These are phyloP conservation scores for Caprella mutica DNA, from an alignment of 2,888 invertebrate genomes.

Conservation along the genomic window DNA sequence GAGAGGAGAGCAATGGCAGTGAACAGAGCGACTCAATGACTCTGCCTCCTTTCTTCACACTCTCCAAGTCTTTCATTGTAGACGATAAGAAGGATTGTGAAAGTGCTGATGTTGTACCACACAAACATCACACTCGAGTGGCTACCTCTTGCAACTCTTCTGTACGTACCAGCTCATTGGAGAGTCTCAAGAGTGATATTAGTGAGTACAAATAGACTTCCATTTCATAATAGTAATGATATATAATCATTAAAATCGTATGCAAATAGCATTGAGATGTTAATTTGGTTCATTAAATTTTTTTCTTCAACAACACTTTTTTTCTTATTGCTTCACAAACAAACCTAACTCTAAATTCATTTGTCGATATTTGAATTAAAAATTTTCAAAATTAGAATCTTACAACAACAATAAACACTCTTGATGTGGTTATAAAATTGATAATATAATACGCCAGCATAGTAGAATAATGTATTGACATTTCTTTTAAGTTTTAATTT, in stretches of 20 bases:
- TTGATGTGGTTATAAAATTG: too few species aligned
- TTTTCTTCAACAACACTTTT: too few species aligned
- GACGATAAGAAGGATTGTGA: not conserved
- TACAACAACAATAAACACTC: too few species aligned
- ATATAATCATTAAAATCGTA: not conserved
- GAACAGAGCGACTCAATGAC: slow-evolving; percentile 22
- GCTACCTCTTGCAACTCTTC: slow-evolving; percentile 2
- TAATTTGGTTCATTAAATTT: too few species aligned
- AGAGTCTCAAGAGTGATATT: slow-evolving; percentile 32
- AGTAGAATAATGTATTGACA: too few species aligned
- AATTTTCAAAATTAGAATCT: too few species aligned
- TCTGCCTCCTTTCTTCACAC: slow-evolving; percentile 32
- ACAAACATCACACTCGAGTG: not conserved
- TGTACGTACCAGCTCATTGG: slow-evolving; percentile 28
- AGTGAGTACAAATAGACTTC: slow-evolving; percentile 20
- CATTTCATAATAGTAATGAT: not conserved
- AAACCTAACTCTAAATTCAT: not conserved
- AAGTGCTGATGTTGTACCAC: not conserved
- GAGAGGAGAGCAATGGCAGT: slow-evolving; percentile 18
- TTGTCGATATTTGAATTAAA: slow-evolving; percentile 1
- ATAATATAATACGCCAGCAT: too few species aligned
- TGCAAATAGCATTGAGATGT: too few species aligned
- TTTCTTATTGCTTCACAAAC: not conserved
- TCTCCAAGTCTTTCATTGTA: slow-evolving; percentile 26
- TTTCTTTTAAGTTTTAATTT: too few species aligned